Base-by-base conservation (phyloP, 2,888 invertebrate species). In the Euplagia quadripunctaria region DNA sequence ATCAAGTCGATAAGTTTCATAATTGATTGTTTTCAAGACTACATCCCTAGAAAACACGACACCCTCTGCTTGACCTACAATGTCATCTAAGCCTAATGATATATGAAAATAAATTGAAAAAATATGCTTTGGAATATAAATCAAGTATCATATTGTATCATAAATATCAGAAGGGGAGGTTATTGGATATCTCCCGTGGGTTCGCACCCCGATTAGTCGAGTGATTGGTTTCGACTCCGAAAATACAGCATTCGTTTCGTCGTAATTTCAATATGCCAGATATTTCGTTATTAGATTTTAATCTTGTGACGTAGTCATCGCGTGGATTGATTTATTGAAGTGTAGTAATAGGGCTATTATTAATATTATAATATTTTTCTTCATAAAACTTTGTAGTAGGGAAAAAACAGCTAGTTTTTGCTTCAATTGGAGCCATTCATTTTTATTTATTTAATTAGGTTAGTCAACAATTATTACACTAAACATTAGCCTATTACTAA, bases 111-210 rank as follows among this genome's bases (percentile, higher is more conserved):
- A 72, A 73, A 73, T 20, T 65, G 72, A 63, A 51, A 80, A 84
- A 79, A 80, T 70, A 74, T 0, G 11, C 31, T 17, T 61, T 12
- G 20, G 16, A 72, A 70, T 66, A 75, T 80, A 85, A 78, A 82
- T 83, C 85, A 77, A 74, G 72, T 70, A 74, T 79, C 68, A 74
- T 58, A 73, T 65, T 55, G 63, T 71, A 74, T 72, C 79, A 82
- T 83, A 82, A 83, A 83, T 83, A 79, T 82, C 73, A 73, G 63
- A 71, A 68, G 67, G 65, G 69, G 12, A 49, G 58, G 76, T 65
- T 78, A 83, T 85, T 74, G 72, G 76, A 81, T 78, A 76, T 55
- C 58, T 74, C 78, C 76, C 76, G 20, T 49, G 79, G 77, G 83
- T 46, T 61, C 8, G 42, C 31, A 71, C n/a, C 20, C 52, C 20